Conservation (phyloP, 2,888 invertebrate species). For the Byasa hedistus region DNA sequence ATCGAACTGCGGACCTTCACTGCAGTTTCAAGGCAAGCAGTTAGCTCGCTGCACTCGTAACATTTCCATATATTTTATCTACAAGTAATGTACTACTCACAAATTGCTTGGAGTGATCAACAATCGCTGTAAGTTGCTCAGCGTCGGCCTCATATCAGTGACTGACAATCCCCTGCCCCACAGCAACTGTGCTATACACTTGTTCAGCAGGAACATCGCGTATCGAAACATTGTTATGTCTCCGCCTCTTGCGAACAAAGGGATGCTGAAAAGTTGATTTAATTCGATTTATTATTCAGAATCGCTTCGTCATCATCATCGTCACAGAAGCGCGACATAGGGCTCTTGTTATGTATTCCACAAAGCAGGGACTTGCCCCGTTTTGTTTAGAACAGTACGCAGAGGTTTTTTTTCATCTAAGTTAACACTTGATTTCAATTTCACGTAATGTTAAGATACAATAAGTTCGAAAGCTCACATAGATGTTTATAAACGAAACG, state of each 20-base stretch:
- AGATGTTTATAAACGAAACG: too few species aligned
- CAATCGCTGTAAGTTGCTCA: slow-evolving; percentile 85
- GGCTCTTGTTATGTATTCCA: too few species aligned
- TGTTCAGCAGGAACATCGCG: slow-evolving; percentile 94
- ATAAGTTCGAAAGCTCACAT: too few species aligned
- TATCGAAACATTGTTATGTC: slow-evolving; percentile 91
- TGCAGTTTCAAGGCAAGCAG: too few species aligned
- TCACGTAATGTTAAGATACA: too few species aligned
- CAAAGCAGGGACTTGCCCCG: too few species aligned
- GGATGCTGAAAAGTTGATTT: slow-evolving; percentile 82
- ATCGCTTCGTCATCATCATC: background rate
- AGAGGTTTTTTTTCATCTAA: too few species aligned
- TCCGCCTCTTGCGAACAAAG: slow-evolving; percentile 88
- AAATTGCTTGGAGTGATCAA: slow-evolving; percentile 55
- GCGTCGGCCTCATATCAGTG: slow-evolving; percentile 86
- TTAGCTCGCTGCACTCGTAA: background rate
- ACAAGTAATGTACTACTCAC: slow-evolving; percentile 48
- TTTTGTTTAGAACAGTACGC: too few species aligned
- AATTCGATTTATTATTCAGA: background rate
- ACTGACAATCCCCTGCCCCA: slow-evolving; percentile 88
- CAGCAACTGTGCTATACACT: slow-evolving; percentile 94
- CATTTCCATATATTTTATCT: background rate
- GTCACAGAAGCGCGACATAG: too few species aligned
- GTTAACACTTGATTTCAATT: too few species aligned
- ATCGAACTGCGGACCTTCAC: too few species aligned